These are phyloP conservation scores for Caenorhabditis sinica DNA, from an alignment of 2,888 invertebrate genomes.

Conservation along the genomic window DNA sequence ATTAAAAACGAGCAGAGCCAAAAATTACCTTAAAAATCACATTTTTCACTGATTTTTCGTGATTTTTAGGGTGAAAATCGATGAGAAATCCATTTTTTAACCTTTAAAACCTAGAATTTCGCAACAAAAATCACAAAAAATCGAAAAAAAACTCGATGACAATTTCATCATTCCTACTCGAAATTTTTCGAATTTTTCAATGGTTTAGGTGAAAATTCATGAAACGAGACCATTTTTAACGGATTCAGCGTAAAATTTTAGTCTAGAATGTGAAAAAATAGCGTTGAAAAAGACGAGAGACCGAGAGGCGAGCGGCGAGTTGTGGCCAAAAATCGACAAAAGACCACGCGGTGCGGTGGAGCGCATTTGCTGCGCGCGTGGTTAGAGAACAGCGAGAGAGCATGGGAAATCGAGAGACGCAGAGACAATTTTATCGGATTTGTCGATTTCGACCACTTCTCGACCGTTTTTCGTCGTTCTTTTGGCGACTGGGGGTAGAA, in stretches of 20 bases:
- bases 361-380: constrained; percentile 44
- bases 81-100: background rate
- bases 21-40: too few relatives aligned
- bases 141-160: too few relatives aligned
- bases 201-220: background rate
- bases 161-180: too few relatives aligned
- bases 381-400: background rate
- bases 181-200: background rate
- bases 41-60: background rate
- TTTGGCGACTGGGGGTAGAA: background rate
- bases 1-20: background rate
- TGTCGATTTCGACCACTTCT: background rate
- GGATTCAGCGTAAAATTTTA: background rate
- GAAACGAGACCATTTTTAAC: background rate
- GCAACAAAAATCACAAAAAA: too few relatives aligned
- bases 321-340: constrained; percentile 70
- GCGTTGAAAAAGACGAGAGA: constrained; percentile 55
- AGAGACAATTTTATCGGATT: background rate
- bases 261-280: constrained; percentile 5
- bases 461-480: background rate
- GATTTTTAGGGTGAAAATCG: background rate
- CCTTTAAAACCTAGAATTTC: too few relatives aligned
- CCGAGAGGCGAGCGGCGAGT: constrained; percentile 19
- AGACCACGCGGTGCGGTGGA: constrained; percentile 61
- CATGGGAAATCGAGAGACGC: background rate